These are phyloP conservation scores for Gryllus bimaculatus DNA, from an alignment of 1,140 invertebrate genomes.

Conservation along the genomic window DNA sequence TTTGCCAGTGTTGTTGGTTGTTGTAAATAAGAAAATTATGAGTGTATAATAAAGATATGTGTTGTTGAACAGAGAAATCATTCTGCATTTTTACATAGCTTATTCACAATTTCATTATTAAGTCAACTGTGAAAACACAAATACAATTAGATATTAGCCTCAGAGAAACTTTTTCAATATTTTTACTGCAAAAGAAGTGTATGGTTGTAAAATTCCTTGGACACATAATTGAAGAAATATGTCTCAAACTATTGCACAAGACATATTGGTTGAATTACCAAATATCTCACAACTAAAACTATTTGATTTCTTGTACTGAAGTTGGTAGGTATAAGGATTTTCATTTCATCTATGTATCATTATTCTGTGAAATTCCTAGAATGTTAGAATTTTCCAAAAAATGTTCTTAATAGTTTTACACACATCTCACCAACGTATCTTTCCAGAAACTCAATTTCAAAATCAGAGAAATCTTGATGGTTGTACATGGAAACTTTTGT, in stretches of 20 bases:
- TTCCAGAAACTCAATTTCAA: not conserved
- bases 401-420: no score
- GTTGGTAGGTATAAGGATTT: no score
- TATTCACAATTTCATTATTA: not conserved
- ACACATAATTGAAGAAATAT: conserved; percentile 2
- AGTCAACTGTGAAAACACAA: not conserved
- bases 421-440: not conserved
- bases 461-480: no score
- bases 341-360: no score
- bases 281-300: not conserved
- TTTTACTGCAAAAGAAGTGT: not conserved
- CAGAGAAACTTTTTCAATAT: not conserved
- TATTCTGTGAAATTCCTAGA: no score
- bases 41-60: not conserved
- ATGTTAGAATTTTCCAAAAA: no score
- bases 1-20: not conserved
- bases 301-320: not conserved
- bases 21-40: not conserved
- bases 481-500: no score
- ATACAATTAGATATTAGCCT: not conserved
- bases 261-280: not conserved
- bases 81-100: not conserved
- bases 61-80: not conserved
- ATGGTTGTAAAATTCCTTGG: not conserved
- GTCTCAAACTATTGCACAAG: not conserved